These are phyloP conservation scores for Darevskia mixta DNA, from an alignment of 2,797 vertebrate species.

Conservation along the genomic window DNA sequence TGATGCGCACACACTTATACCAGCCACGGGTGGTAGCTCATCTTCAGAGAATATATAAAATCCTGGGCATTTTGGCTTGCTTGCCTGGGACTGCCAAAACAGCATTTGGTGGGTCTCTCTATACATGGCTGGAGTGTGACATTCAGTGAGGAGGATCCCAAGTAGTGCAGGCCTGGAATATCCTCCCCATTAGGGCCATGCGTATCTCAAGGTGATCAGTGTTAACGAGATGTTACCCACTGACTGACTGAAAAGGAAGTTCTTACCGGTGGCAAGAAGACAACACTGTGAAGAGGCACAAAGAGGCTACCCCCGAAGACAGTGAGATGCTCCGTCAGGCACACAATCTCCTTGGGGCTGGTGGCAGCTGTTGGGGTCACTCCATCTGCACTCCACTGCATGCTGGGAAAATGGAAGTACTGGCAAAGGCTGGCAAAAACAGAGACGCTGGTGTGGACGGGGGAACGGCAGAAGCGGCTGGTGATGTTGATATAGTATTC, in stretches of 20 bases:
- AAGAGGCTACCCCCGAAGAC: conserved; percentile 87
- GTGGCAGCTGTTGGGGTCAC: conserved; percentile 80
- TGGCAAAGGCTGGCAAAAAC: conserved; percentile 85
- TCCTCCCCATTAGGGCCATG: not conserved
- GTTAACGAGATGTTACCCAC: not conserved
- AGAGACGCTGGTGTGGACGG: conserved; percentile 67
- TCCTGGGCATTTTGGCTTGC: no score
- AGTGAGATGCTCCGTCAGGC: conserved; percentile 84
- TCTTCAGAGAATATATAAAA: no score
- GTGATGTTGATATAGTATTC: conserved; percentile 76
- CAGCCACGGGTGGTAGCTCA: no score
- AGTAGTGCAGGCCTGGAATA: not conserved
- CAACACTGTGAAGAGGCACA: conserved; percentile 80
- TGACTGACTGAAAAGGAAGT: not conserved
- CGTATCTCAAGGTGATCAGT: not conserved
- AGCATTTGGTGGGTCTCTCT: not conserved
- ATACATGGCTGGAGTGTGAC: not conserved
- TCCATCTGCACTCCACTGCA: conserved; percentile 82
- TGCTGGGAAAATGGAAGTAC: conserved; percentile 77
- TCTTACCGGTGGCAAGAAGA: conserved; percentile 81
- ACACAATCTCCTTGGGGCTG: conserved; percentile 78
- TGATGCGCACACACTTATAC: no score
- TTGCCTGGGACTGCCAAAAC: not conserved
- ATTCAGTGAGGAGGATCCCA: not conserved
- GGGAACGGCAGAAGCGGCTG: conserved; percentile 58